A percentile compares a stretch with the other conserved stretches of the same genome.
phyloP scores from a whole-genome alignment of 2,113 vertebrate genomes.

The Carassius carassius region DNA sequence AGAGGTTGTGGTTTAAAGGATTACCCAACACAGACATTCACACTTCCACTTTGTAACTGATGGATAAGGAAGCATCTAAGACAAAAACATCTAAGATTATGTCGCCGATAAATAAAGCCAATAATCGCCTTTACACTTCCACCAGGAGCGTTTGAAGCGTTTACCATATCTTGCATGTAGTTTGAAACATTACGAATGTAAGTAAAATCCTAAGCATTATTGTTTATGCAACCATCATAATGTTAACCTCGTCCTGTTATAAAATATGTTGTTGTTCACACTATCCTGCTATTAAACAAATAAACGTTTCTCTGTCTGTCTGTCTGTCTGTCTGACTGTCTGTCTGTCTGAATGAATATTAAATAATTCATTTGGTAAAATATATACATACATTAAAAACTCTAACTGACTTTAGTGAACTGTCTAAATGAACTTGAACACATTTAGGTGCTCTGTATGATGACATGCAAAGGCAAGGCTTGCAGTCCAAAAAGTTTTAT shows the following conservation, averaged over 20 bases:
- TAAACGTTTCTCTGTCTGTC: too few species aligned
- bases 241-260: neutral
- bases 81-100: constrained; percentile 22
- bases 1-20: constrained; percentile 45
- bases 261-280: neutral
- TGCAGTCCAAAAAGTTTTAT: neutral
- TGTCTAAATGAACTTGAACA: neutral
- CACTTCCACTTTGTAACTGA: constrained; percentile 45
- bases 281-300: neutral
- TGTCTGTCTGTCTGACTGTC: too few species aligned
- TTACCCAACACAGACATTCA: constrained; percentile 56
- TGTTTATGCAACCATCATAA: neutral
- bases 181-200: neutral
- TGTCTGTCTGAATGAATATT: neutral
- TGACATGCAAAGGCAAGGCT: neutral
- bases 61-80: constrained; percentile 7
- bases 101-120: constrained; percentile 47
- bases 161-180: neutral
- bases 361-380: too few species aligned
- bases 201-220: neutral
- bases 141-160: neutral
- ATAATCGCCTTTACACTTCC: constrained; percentile 47
- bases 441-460: neutral
- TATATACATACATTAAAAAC: neutral
- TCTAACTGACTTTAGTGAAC: neutral